Base-by-base conservation (phyloP, 2,888 invertebrate genomes). In the Melieria crassipennis region DNA sequence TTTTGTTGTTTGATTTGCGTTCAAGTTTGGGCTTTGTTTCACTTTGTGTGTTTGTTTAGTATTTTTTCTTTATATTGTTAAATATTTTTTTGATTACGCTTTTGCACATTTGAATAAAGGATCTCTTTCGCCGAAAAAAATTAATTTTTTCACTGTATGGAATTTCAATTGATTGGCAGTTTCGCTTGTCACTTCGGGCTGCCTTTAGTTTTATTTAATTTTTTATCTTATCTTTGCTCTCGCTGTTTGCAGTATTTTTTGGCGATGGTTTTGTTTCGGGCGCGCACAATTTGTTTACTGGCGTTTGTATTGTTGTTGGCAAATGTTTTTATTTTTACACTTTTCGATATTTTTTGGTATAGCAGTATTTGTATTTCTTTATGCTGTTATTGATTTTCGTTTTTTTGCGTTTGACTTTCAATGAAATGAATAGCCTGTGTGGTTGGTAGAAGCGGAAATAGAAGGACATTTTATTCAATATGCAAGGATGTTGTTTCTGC, bases 1-100 rank as follows among this genome's bases (percentile, higher is more conserved):
- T 63, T 63, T 66, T 62, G 70, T 73, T 65, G 1, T 50, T 45
- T 7, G 58, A 56, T 48, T 69, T 66, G 56, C n/a, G 52, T 69
- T 69, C 61, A 65, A 9, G n/a, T 75, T 52, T 73, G 58, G 47
- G 69, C 70, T 76, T 75, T 75, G 61, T 73, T 73, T 73, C 72
- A 69, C 72, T 30, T 30, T 30, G 30, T 30, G 30, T 30, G 30
- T 30, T 30, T 30, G 30, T 30, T 30, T 30, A 30, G 30, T 30
- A 30, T 30, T 30, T 30, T 30, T 30, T 30, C 30, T 30, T 30
- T 30, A 30, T 30, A 30, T 30, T 30, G 1, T 2, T 30, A 30
- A 30, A 30, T 3, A 30, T 30, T 30, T 30, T 30, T 30, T 30
- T 30, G 30, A 30, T 30, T 30, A 30, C 30, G 30, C 30, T 30